Base-by-base conservation (phyloP, 2,113 vertebrate genomes). In the Physeter macrocephalus region DNA sequence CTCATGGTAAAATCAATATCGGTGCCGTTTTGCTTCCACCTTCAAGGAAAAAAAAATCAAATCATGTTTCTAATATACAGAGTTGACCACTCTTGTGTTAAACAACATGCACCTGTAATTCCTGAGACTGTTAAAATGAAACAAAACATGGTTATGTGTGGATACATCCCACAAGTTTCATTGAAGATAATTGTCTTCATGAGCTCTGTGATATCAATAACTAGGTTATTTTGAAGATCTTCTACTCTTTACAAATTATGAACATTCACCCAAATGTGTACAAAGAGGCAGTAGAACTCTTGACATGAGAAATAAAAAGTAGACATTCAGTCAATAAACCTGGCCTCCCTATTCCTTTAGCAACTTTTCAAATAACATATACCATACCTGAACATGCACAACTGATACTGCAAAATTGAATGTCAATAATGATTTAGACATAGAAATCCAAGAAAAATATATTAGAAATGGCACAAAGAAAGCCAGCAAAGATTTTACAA, bases 1-100 rank as follows among this genome's bases (percentile, higher is more conserved):
- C 99, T 99, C 93, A 97, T 97, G 97, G 98, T 98, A 86, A 98
- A 98, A 97, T 99, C 98, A 96, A 99, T 99, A 88, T 99, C 99
- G 96, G 98, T 98, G 84, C 98, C 98, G 97, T 99, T 99, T 97
- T 99, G 98, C 97, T 99, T 99, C 99, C 99, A 99, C 98, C 99
- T 99, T 98, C 69, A 95, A 98, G 97, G 98, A 64, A 96, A 97
- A 97, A 96, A 54, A 97, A 93, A 98, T 97, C 85, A 98, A 97
- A 97, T 98, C 97, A 98, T 34, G 57, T 88, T 97, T 98, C 90
- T 95, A 97, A 98, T 96, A 97, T 90, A 95, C 62, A 95, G 97
- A 96, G 49, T 39, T 87, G 94, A 97, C 88, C 93, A 71, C 84
- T 97, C 13, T 95, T 97, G 89, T 98, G 97, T 97, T 92, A 98